Base-by-base conservation (phyloP, 53 echinoderm and acorn worm genomes). In the Paracentrotus lividus region DNA sequence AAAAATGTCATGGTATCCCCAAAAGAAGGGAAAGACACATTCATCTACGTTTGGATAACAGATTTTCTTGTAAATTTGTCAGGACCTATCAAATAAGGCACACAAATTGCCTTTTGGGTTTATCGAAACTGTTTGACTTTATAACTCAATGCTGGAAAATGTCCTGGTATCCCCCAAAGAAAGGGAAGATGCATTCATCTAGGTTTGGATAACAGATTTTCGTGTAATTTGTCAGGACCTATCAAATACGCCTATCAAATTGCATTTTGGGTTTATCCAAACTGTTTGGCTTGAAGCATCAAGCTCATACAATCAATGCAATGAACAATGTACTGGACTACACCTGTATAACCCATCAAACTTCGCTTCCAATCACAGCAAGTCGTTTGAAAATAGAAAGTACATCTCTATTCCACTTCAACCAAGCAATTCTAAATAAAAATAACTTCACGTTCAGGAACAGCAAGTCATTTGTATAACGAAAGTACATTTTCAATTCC, bases 391-490 rank as follows among this genome's bases (percentile, higher is more conserved):
- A 72, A 18, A 72, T 14, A 0, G 20, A 72, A 72, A 72, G 72
- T 72, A 72, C 40, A 38, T 18, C 40, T 18, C 72, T n/a, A 72
- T 72, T 38, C 69, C 69, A 2, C 2, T 69, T 36, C 72, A 12
- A 72, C 5, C 5, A n/a, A n/a, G n/a, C n/a, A n/a, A n/a, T n/a
- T n/a, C n/a, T n/a, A n/a, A n/a, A n/a, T n/a, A n/a, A n/a, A n/a
- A n/a, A n/a, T n/a, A 72, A 72, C 72, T 72, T 72, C 72, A 72
- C 72, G 18, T 72, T 72, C 72, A 72, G 40, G 36, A 72, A 0
- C 32, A 72, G 40, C 72, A 72, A 36, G 40, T 72, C 40, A 21
- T 72, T 38, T 72, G 6, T 20, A 72, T 38, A 72, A 32, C 4
- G 20, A 72, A 72, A 72, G 72, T 72, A 72, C 40, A 38, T 72